Percentiles rank a stretch among this genome's conserved stretches.
Conservation (phyloP, 1,140 invertebrate genomes). For the Cecropterus lyciades region DNA sequence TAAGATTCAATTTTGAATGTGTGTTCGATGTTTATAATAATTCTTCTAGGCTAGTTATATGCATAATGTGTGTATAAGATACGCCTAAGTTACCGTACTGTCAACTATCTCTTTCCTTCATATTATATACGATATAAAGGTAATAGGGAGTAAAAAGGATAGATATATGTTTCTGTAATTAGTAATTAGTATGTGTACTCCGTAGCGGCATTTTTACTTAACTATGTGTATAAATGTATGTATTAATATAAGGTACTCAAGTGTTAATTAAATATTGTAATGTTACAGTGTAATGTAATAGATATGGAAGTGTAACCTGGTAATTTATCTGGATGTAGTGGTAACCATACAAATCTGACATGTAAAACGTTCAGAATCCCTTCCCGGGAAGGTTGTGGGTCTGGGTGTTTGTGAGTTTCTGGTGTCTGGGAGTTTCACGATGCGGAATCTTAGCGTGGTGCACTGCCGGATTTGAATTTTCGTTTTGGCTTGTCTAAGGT, state of each 20-base stretch:
- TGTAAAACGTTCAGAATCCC: too few relatives aligned
- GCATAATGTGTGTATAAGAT: constrained; percentile 66
- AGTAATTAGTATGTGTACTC: constrained; percentile 21
- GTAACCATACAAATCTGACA: too few relatives aligned
- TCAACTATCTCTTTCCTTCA: constrained; percentile 61
- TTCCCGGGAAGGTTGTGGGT: too few relatives aligned
- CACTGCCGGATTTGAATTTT: too few relatives aligned
- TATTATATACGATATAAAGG: constrained; percentile 69
- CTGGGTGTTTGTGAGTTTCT: too few relatives aligned
- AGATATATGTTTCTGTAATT: constrained; percentile 33
- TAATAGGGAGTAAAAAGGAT: constrained; percentile 49
- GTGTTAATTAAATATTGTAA: not conserved
- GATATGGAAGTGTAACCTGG: too few relatives aligned
- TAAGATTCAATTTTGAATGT: constrained; percentile 24
- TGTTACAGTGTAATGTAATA: too few relatives aligned
- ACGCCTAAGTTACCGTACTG: constrained; percentile 40
- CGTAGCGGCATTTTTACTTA: constrained; percentile 28
- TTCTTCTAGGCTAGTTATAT: constrained; percentile 64
- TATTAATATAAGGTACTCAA: not conserved
- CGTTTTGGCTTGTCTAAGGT: too few relatives aligned
- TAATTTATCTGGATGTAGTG: too few relatives aligned
- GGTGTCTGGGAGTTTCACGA: too few relatives aligned
- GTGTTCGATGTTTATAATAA: constrained; percentile 33
- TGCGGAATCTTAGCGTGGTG: too few relatives aligned
- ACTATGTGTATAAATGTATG: constrained; percentile 9